Percentiles rank a stretch among this genome's conserved stretches.
These are phyloP conservation scores for Ursus arctos DNA, from an alignment of 2,113 vertebrate genomes.

Conservation along the genomic window DNA sequence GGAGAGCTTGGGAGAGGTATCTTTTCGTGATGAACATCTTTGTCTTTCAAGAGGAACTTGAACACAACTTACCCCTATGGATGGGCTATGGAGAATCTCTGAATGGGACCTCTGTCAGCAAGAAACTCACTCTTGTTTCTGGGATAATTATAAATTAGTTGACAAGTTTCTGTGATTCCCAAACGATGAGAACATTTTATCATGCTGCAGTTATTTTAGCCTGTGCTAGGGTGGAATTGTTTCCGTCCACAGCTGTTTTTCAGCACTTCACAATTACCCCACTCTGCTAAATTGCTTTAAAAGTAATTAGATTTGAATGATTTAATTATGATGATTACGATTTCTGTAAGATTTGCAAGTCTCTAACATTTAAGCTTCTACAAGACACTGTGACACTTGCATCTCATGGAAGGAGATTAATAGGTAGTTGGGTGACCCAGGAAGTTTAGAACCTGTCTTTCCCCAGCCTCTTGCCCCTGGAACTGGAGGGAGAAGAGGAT, in stretches of 20 bases:
- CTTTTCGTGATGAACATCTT: not conserved
- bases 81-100: not conserved
- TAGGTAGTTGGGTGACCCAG: not conserved
- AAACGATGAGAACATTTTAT: constrained; percentile 40
- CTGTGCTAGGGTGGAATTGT: not conserved
- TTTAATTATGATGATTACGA: constrained; percentile 16
- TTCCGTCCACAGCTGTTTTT: constrained; percentile 46
- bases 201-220: not conserved
- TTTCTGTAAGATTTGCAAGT: not conserved
- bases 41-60: not conserved
- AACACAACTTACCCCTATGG: not conserved
- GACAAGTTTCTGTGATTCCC: constrained; percentile 42
- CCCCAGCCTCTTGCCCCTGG: not conserved
- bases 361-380: constrained; percentile 28
- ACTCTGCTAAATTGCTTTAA: constrained; percentile 35
- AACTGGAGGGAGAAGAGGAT: not conserved
- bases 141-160: constrained; percentile 58
- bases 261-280: not conserved
- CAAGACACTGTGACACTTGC: not conserved
- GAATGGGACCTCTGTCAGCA: not conserved
- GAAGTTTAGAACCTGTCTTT: not conserved
- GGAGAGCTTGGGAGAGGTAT: not conserved
- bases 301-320: constrained; percentile 51
- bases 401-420: not conserved
- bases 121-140: constrained; percentile 7